Percentiles rank a stretch among this genome's conserved stretches.
These are phyloP conservation scores for Chamaetylas fuelleborni DNA, from an alignment of 2,113 vertebrate species.

Conservation along the genomic window DNA sequence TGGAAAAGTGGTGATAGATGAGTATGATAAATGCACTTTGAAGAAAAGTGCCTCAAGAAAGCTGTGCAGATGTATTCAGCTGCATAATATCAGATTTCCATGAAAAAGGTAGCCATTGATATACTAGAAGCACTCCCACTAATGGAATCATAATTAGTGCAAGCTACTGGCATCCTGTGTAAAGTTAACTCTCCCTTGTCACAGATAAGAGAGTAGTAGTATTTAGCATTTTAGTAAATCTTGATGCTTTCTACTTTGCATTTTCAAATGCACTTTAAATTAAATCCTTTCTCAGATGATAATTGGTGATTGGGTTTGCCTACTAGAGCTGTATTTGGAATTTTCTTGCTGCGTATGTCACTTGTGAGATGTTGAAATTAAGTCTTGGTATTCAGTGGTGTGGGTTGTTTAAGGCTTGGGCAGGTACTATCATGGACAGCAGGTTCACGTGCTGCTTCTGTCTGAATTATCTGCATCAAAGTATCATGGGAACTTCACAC, in stretches of 20 bases:
- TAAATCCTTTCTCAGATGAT: not conserved
- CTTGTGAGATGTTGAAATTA: not conserved
- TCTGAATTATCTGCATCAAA: not conserved
- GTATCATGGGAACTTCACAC: not conserved
- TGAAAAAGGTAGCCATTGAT: not conserved
- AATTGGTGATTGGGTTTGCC: not conserved
- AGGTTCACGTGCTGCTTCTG: not conserved
- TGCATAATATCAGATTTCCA: not conserved
- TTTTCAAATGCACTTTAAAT: slow-evolving; percentile 20
- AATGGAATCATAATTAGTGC: slow-evolving; percentile 6
- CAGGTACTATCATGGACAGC: not conserved
- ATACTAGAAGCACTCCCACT: not conserved
- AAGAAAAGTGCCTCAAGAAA: slow-evolving; percentile 49
- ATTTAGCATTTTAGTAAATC: slow-evolving; percentile 6
- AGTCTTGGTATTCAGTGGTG: not conserved
- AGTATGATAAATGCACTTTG: slow-evolving; percentile 15
- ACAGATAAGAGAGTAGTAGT: not conserved
- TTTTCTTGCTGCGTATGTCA: not conserved
- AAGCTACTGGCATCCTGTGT: not conserved
- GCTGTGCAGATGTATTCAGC: slow-evolving; percentile 10
- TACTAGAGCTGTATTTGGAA: not conserved
- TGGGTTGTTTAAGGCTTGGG: not conserved
- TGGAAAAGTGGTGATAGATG: slow-evolving; percentile 28
- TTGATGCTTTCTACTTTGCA: not conserved
- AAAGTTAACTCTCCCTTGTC: slow-evolving; percentile 11